These are phyloP conservation scores for Siphlonurus alternatus DNA, from an alignment of 2,888 invertebrate genomes.

Conservation along the genomic window DNA sequence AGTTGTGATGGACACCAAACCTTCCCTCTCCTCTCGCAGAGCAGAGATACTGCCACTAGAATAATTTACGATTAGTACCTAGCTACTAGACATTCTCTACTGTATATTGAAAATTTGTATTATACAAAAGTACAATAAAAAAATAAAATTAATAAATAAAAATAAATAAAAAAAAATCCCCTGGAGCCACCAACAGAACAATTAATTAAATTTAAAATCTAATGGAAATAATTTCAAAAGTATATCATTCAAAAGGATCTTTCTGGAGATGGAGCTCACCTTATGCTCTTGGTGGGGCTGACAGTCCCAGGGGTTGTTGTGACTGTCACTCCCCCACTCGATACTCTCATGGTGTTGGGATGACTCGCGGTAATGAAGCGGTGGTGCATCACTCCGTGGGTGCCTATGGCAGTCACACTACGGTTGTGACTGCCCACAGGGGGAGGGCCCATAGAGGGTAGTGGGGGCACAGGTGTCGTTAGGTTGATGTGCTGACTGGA, in stretches of 20 bases:
- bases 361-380: conserved; percentile 4
- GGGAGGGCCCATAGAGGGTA: background rate
- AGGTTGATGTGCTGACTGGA: conserved; percentile 60
- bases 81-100: background rate
- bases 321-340: conserved; percentile 41
- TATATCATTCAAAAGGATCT: too few relatives aligned
- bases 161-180: too few relatives aligned
- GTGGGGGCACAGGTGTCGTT: background rate
- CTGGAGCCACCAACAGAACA: too few relatives aligned
- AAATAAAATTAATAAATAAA: too few relatives aligned
- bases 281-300: conserved; percentile 19
- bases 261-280: conserved; percentile 3
- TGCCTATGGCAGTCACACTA: conserved; percentile 17
- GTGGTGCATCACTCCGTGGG: conserved; percentile 11
- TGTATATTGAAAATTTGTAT: too few relatives aligned
- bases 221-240: too few relatives aligned
- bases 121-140: too few relatives aligned
- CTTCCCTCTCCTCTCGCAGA: conserved; percentile 18
- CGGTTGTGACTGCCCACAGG: conserved; percentile 9
- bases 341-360: conserved; percentile 25
- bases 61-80: conserved; percentile 1
- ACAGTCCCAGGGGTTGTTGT: conserved; percentile 26
- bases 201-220: too few relatives aligned
- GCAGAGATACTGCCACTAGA: conserved; percentile 19
- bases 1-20: conserved; percentile 13